Evolutionary conservation across 2,888 invertebrate species (phyloP), one percentile per base, ranked within the genome.

Genomic region (Philopedon plagiatum): DNA sequence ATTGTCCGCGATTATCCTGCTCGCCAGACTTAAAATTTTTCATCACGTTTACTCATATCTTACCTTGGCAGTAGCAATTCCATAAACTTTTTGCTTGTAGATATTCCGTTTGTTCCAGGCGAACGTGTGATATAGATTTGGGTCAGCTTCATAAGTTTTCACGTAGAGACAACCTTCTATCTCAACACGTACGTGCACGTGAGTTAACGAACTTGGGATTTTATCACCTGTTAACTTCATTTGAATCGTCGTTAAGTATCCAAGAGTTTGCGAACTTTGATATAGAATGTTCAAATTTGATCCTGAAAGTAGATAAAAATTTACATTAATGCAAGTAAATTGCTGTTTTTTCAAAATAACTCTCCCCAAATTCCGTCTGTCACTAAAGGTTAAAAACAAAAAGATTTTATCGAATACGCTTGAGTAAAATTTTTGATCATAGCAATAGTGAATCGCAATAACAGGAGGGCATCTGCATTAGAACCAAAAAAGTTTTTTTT

Each of bases 21-120:
- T 8, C 9, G 9, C 5, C 39, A 39, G 13, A 39, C n/a, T 2
- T n/a, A n/a, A n/a, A n/a, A n/a, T n/a, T n/a, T n/a, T n/a, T n/a
- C 13, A 13, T 15, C 15, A 15, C n/a, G n/a, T 2, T 5, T 15
- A 15, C 5, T 5, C 2, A 11, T 26, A 15, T 41, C 60, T 71
- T 13, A 79, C 78, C 81, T 94, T 91, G 0, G 96, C 96, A 83
- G 93, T 92, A 0, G 95, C 95, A 77, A 95, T 91, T 0, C 96
- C 96, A 82, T 96, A 96, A 1, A 91, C 96, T 88, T 97, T 97
- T 87, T 98, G 98, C 82, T 96, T 94, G 87, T 99, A 99, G 44
- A 98, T 97, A 85, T 99, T 99, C 75, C 96, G 89, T 85, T 98
- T 95, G 85, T 98, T 97, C 99, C 99, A 99, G 1, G 97, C 95